Evolutionary conservation across 2,797 vertebrate species (phyloP), one percentile per base, ranked within the genome.

Genomic region (Kryptopterus vitreolus): DNA sequence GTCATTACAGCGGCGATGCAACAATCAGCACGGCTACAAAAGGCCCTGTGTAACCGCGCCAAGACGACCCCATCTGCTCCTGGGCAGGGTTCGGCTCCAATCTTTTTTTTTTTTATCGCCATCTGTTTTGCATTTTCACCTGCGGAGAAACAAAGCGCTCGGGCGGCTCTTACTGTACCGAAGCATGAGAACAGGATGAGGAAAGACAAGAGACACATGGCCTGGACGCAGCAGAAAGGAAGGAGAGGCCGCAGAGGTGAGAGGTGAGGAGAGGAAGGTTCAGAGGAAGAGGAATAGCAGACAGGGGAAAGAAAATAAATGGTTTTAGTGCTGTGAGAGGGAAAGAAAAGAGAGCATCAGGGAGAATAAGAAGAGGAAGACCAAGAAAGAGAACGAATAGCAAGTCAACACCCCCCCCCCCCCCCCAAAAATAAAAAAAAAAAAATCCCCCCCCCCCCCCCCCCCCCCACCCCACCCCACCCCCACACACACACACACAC

Each of bases 61-160:
- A 89, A 82, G 65, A 76, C 61, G 69, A 86, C 83, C 74, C 83
- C 84, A 90, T 88, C 73, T 86, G 86, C 84, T 86, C 80, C 55
- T 79, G 88, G 35, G 68, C n/a, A 15, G 53, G 33, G 52, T 26
- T 43, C 53, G 9, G 53, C 33, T 43, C 29, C 26, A 48, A 59
- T 63, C 18, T 16, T 26, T 29, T 20, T 35, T 20, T 61, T 22
- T 10, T 10, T 35, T 50, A 53, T 53, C 80, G 73, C 83, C 84
- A 90, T 88, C 71, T 86, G 86, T 84, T 86, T 79, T 63, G 50
- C 78, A 78, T 88, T 84, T 84, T 82, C 81, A 90, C 87, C 87
- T 89, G 84, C 26, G 38, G 70, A 81, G 75, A 74, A 53, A 85
- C 82, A 85, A 84, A 74, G 26, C 24, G 73, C 58, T 75, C 1